These are phyloP conservation scores for Danaus plexippus DNA, from an alignment of 1,140 invertebrate genomes.

Conservation along the genomic window DNA sequence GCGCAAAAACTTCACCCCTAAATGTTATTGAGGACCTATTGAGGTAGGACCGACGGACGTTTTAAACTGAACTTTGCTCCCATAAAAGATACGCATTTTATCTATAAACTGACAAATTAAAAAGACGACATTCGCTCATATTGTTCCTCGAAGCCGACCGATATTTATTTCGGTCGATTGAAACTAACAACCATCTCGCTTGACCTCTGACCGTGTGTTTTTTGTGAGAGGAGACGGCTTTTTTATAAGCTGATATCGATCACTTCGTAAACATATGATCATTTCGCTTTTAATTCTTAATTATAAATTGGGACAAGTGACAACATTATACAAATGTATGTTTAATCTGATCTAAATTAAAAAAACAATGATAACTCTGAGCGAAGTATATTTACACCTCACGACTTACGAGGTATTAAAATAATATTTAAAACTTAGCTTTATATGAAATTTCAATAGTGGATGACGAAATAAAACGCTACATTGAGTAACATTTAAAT, in stretches of 20 bases:
- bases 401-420: too few species aligned
- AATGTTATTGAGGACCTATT: constrained; percentile 32
- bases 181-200: constrained; percentile 18
- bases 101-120: constrained; percentile 7
- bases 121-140: constrained; percentile 3
- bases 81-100: constrained; percentile 7
- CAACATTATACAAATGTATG: too few species aligned
- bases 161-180: constrained; percentile 10
- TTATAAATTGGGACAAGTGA: constrained; percentile 4
- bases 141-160: not conserved
- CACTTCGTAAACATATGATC: constrained; percentile 18
- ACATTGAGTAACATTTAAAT: too few species aligned
- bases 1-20: constrained; percentile 29
- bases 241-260: constrained; percentile 20
- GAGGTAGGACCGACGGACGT: constrained; percentile 34
- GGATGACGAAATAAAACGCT: too few species aligned
- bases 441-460: too few species aligned
- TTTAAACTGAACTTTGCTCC: constrained; percentile 11
- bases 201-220: constrained; percentile 14
- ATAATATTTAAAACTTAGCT: too few species aligned
- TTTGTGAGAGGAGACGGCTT: constrained; percentile 8
- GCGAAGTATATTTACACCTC: too few species aligned
- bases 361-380: too few species aligned
- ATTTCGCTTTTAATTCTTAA: not conserved
- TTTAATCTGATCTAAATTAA: too few species aligned